phyloP scores from a whole-genome alignment of 2,888 invertebrate species.

The Xanthorhoe designata region DNA sequence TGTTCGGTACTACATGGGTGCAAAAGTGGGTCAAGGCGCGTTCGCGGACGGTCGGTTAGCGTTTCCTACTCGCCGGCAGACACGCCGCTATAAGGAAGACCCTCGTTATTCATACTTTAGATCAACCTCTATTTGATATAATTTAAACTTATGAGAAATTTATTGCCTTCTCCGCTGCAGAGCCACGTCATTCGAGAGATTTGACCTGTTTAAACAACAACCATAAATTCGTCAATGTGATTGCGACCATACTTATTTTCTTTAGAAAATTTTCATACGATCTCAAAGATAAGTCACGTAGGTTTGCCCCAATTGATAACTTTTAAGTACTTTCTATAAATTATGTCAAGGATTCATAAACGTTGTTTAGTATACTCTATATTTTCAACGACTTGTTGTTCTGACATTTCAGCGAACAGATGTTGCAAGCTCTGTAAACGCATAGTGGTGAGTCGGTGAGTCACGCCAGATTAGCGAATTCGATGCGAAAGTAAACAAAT shows the following conservation, averaged over 20 bases:
- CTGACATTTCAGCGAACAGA: constrained; percentile 29
- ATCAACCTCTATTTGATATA: constrained; percentile 58
- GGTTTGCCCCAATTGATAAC: constrained; percentile 33
- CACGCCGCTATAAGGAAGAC: constrained; percentile 68
- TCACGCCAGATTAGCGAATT: constrained; percentile 49
- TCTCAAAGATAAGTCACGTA: background rate
- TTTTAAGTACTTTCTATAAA: constrained; percentile 47
- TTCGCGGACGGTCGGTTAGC: constrained; percentile 64
- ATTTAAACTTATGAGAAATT: constrained; percentile 40
- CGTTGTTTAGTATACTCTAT: constrained; percentile 8
- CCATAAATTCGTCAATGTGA: background rate
- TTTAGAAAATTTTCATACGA: constrained; percentile 9
- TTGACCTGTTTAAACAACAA: background rate
- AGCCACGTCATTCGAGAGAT: constrained; percentile 2
- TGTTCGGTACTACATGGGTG: constrained; percentile 42
- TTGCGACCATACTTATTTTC: background rate
- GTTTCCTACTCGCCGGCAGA: constrained; percentile 70
- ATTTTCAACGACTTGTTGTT: constrained; percentile 12
- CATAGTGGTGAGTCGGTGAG: constrained; percentile 28
- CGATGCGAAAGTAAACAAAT: constrained; percentile 57
- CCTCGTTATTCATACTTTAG: constrained; percentile 68
- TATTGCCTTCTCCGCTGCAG: constrained; percentile 29
- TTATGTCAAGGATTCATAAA: constrained; percentile 56
- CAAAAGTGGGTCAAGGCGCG: constrained; percentile 80
- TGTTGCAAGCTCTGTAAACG: constrained; percentile 12